phyloP scores from a whole-genome alignment of 2,888 invertebrate species.

The Suillia variegata region DNA sequence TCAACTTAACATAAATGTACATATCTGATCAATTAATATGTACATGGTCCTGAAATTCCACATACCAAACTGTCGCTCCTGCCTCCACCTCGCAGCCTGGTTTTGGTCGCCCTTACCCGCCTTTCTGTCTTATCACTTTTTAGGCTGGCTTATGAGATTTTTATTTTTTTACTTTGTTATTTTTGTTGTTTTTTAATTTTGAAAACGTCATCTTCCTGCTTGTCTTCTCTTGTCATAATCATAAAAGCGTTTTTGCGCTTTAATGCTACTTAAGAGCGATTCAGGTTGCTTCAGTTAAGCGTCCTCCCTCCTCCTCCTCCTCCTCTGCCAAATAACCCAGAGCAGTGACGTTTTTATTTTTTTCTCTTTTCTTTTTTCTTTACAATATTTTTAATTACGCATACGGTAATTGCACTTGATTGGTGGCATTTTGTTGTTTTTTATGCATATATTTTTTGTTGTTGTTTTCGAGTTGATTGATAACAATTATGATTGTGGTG shows the following conservation, averaged over 20 bases:
- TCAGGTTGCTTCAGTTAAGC: not conserved
- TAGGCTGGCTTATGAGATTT: no score
- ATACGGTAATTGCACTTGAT: slow-evolving; percentile 1
- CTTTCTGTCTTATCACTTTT: not conserved
- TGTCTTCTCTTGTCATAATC: not conserved
- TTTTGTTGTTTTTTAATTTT: not conserved
- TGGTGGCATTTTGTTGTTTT: not conserved
- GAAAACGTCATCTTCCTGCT: not conserved
- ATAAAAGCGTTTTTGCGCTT: not conserved
- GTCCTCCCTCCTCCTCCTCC: no score
- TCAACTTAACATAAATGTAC: slow-evolving; percentile 23
- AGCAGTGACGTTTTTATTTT: no score
- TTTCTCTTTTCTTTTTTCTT: no score
- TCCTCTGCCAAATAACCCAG: no score
- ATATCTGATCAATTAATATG: slow-evolving; percentile 47
- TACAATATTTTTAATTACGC: not conserved
- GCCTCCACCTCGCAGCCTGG: not conserved
- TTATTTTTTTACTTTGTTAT: not conserved
- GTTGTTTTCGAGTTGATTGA: not conserved
- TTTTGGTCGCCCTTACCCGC: not conserved
- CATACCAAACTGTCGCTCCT: slow-evolving; percentile 21
- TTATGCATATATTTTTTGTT: not conserved
- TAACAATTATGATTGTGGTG: not conserved
- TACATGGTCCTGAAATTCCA: slow-evolving; percentile 35
- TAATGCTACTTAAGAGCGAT: not conserved